Evolutionary conservation across 2,797 vertebrate genomes (phyloP), one percentile per base, ranked within the genome.

Genomic region (Falco cherrug): DNA sequence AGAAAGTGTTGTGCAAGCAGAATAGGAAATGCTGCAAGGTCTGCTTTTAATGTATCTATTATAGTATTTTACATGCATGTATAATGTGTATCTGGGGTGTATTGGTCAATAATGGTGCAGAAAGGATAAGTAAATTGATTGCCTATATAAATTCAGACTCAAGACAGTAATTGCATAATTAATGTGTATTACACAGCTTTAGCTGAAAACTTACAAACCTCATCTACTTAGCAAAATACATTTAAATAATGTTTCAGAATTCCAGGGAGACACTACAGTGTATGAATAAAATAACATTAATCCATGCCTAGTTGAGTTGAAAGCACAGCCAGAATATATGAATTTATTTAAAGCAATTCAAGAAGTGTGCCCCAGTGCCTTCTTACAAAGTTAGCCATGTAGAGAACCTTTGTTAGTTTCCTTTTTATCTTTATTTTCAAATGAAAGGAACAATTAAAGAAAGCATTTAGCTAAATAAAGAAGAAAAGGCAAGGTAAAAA

Each of bases 171-270:
- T 92, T 94, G 86, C 67, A 81, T 94, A 95, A 96, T 95, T 96
- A 92, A 95, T 95, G 88, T 89, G 92, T 83, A 71, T 94, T 87
- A 37, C 65, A 85, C 18, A 94, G 71, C 60, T 95, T 87, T 81
- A 75, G 56, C 41, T 8, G 50, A 83, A 96, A 95, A 90, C 43
- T 78, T 94, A 77, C 37, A 96, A 92, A 91, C 71, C 50, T 95
- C 93, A 71, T 94, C 94, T 95, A 41, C 70, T 97, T 95, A 85
- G 75, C 64, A 85, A 77, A 89, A 96, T 77, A 78, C 68, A 92
- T 96, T 95, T 92, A 96, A 95, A 93, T 89, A 95, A 85, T 45
- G 61, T 77, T 97, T 93, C 84, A 90, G 57, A 93, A 95, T 95
- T 96, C 88, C 90, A 83, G 78, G 28, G 92, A 95, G 93, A 92